Percentiles rank a stretch among this genome's conserved stretches.
These are phyloP conservation scores for Stercorarius parasiticus DNA, from an alignment of 2,113 vertebrate genomes.

Conservation along the genomic window DNA sequence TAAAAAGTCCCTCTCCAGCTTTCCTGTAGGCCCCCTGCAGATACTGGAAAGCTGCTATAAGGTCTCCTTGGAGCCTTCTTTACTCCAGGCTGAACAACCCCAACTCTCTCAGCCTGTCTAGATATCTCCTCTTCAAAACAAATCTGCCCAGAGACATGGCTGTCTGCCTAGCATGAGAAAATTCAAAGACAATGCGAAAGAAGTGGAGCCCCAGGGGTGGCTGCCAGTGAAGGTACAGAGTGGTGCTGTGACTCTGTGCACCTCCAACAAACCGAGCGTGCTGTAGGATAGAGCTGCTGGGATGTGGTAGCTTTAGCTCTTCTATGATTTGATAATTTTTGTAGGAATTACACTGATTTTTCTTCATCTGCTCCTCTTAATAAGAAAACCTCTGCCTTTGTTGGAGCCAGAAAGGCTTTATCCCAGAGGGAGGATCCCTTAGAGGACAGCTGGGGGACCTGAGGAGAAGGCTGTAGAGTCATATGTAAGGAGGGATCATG, in stretches of 20 bases:
- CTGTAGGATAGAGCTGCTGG: not conserved
- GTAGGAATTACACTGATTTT: not conserved
- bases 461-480: not conserved
- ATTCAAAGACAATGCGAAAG: not conserved
- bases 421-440: not conserved
- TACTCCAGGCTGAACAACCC: too few species aligned
- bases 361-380: not conserved
- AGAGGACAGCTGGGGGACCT: not conserved
- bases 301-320: not conserved
- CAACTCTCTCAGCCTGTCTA: too few species aligned
- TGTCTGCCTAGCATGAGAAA: not conserved
- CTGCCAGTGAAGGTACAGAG: not conserved
- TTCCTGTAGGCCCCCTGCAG: too few species aligned
- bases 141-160: not conserved
- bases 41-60: too few species aligned
- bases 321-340: constrained; percentile 7
- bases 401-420: not conserved
- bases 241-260: rapidly evolving
- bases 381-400: not conserved
- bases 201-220: not conserved
- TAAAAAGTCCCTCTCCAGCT: not conserved
- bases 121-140: not conserved
- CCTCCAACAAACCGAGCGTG: rapidly evolving
- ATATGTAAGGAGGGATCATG: rapidly evolving
- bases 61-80: too few species aligned